Evolutionary conservation across 2,113 vertebrate species (phyloP).

Genomic region (Hippocampus mohnikei): DNA sequence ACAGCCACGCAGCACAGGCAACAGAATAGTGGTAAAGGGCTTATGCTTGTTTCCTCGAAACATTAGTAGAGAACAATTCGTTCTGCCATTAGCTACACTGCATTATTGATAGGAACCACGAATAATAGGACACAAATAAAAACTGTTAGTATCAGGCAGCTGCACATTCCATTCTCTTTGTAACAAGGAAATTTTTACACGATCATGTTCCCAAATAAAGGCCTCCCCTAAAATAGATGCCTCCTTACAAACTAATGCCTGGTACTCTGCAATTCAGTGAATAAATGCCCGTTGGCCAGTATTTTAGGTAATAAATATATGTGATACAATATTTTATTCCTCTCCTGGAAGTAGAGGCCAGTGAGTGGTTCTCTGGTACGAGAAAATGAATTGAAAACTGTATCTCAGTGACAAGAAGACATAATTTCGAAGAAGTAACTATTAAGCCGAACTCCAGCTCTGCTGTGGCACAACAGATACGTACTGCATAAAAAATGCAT

Average conservation of each 20-base stretch:
- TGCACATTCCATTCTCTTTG: neutral
- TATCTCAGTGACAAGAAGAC: no score
- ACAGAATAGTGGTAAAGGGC: no score
- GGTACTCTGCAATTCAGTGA: neutral
- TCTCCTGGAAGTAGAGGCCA: no score
- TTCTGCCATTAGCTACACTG: neutral
- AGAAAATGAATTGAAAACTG: no score
- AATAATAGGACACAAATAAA: neutral
- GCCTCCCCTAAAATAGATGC: neutral
- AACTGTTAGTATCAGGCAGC: neutral
- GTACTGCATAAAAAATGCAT: no score
- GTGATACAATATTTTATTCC: neutral
- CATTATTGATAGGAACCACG: neutral
- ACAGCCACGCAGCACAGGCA: no score
- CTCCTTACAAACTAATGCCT: no score
- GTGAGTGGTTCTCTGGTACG: no score
- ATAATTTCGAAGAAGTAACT: no score
- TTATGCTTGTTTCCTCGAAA: neutral
- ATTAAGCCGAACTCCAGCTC: no score
- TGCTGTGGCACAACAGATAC: no score
- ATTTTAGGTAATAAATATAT: neutral
- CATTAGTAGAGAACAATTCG: neutral
- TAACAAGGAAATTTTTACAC: neutral
- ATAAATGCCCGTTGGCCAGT: neutral
- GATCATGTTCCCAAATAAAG: neutral